A percentile compares a stretch with the other conserved stretches of the same genome.
Evolutionary conservation across 2,888 invertebrate species (phyloP).

Genomic region (Ormyrus rosae): DNA sequence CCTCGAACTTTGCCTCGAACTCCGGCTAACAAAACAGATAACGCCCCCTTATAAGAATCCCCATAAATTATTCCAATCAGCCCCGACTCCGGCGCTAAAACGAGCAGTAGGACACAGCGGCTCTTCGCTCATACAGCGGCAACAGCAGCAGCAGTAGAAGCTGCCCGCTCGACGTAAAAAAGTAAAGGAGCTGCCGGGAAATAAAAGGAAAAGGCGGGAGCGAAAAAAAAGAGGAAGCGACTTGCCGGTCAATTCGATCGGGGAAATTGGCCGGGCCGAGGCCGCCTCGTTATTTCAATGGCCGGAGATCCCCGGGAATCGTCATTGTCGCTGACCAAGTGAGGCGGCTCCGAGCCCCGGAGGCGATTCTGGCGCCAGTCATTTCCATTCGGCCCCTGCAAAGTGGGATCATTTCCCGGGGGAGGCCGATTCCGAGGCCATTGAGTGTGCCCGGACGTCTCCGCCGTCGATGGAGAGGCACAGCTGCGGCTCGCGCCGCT

Average conservation of each 20-base stretch:
- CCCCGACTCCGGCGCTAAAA: background rate
- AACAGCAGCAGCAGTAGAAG: background rate
- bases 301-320: conserved; percentile 54
- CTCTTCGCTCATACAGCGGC: background rate
- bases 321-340: conserved; percentile 69
- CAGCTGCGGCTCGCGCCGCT: conserved; percentile 16
- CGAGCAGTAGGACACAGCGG: too few species aligned
- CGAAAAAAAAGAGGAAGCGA: conserved; percentile 9
- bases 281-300: conserved; percentile 54
- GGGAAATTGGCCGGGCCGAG: conserved; percentile 36
- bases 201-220: conserved; percentile 28
- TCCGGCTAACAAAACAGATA: conserved; percentile 18
- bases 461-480: background rate
- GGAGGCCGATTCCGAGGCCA: conserved; percentile 54
- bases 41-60: conserved; percentile 11
- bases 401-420: conserved; percentile 75
- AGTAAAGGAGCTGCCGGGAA: background rate
- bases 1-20: background rate
- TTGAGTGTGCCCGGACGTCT: background rate
- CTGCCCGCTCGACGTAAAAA: background rate
- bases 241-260: conserved; percentile 46
- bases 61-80: conserved; percentile 53
- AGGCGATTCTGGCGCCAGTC: conserved; percentile 68
- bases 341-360: conserved; percentile 42
- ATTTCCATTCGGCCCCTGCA: conserved; percentile 74